Base-by-base conservation (phyloP, 2,888 invertebrate genomes). In the Aspidapion aeneum region DNA sequence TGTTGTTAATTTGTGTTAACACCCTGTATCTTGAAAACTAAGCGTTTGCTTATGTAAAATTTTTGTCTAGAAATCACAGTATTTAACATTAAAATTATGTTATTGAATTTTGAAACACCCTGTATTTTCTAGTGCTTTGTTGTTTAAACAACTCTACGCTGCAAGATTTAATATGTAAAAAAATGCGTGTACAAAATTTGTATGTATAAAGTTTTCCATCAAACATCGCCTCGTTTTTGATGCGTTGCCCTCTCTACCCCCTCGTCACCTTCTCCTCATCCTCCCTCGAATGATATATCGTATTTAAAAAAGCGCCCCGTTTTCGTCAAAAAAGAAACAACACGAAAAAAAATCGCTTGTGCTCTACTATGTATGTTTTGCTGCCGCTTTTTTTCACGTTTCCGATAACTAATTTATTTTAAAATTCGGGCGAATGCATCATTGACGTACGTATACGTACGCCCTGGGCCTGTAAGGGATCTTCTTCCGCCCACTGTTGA, bases 371-470 rank as follows among this genome's bases (percentile, higher is more conserved):
- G 35, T 35, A 35, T 35, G 35, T 35, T 35, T 35, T 35, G 35
- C 35, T 62, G 54, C 55, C 59, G 62, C 58, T 54, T 66, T 65
- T 61, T 61, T 60, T 63, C 48, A 64, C 63, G 65, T 65, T 64
- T 68, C 65, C 66, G 63, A 69, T 66, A 68, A 68, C 66, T 69
- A 68, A 69, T 69, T 69, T 67, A 68, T 69, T 69, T 69, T 66
- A 69, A 68, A 69, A 69, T 66, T 68, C 64, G 65, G 63, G 55
- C 64, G 66, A 67, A 67, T 66, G 67, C 64, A 60, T 61, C 62
- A 65, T 62, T 35, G 35, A 35, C 35, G 35, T 35, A 35, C 35
- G 35, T 62, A 7, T 3, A 35, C 35, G 35, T 35, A 35, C 35
- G 35, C 35, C 35, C 35, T 35, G 35, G 35, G 35, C 12, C 35